A percentile compares a stretch with the other conserved stretches of the same genome.
Conservation (phyloP, 2,113 vertebrate genomes). For the Phyllopteryx taeniolatus region DNA sequence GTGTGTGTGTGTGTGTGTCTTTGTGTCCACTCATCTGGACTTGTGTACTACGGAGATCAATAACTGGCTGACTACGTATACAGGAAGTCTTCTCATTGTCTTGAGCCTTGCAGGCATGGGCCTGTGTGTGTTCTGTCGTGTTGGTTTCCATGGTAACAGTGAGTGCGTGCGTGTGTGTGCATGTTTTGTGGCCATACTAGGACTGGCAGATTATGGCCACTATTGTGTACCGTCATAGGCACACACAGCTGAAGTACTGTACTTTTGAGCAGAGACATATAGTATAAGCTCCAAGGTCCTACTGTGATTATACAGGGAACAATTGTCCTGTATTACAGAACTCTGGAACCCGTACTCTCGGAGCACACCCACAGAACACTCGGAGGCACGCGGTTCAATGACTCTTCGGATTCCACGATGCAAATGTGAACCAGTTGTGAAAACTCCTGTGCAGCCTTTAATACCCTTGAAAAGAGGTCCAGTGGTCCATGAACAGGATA, state of each 20-base stretch:
- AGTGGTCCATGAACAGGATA: background rate
- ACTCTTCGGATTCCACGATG: background rate
- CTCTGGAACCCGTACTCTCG: background rate
- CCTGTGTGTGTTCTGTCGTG: too few species aligned
- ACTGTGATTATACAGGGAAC: background rate
- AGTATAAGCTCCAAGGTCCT: background rate
- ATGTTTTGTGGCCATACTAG: too few species aligned
- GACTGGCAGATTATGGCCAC: too few species aligned
- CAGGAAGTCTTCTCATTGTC: too few species aligned
- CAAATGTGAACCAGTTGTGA: background rate
- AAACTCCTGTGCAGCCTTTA: background rate
- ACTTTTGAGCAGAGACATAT: too few species aligned
- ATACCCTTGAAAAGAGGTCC: background rate
- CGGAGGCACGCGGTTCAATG: background rate
- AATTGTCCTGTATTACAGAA: background rate
- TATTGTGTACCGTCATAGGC: conserved; percentile 16
- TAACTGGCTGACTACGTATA: too few species aligned
- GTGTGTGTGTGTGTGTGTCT: too few species aligned
- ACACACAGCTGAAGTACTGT: background rate
- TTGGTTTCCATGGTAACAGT: too few species aligned
- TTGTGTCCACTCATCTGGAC: too few species aligned
- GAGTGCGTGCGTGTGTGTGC: too few species aligned
- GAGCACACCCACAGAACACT: background rate
- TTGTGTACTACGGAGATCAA: too few species aligned
- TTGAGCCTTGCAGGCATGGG: too few species aligned